Evolutionary conservation across 1,140 invertebrate species (phyloP).

Genomic region (Micrasema longulum): DNA sequence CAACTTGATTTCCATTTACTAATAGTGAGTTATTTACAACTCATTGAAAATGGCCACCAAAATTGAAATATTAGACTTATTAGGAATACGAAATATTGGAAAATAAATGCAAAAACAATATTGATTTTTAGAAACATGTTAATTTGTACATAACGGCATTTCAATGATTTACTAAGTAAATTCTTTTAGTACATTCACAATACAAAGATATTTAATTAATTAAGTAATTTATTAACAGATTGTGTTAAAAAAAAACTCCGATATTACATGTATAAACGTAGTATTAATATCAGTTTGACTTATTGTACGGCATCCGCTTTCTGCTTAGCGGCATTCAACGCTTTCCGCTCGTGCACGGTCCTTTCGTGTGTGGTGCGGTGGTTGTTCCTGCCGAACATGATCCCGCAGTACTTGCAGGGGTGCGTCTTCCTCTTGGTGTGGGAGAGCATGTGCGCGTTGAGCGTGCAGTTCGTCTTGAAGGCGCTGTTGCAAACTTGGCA

Average conservation of each 20-base stretch:
- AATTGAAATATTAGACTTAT: no score
- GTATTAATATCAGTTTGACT: neutral
- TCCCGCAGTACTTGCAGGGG: conserved; percentile 62
- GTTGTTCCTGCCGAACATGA: conserved; percentile 62
- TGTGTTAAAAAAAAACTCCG: neutral
- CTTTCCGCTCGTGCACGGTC: conserved; percentile 58
- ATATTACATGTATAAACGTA: neutral
- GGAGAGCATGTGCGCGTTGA: conserved; percentile 59
- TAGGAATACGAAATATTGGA: no score
- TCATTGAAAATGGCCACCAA: no score
- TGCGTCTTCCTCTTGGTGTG: conserved; percentile 62
- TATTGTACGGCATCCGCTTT: neutral
- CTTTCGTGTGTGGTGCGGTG: conserved; percentile 62
- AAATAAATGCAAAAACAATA: no score
- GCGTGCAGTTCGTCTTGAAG: conserved; percentile 52
- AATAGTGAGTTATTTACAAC: no score
- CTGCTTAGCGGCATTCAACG: neutral
- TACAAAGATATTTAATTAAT: no score
- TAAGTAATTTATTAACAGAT: neutral
- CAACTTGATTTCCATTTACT: no score
- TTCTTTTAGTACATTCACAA: no score
- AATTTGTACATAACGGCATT: no score
- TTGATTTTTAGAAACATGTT: no score
- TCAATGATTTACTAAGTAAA: no score
- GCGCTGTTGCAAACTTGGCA: conserved; percentile 41